phyloP scores from a whole-genome alignment of 2,113 vertebrate species.

The Bungarus multicinctus region DNA sequence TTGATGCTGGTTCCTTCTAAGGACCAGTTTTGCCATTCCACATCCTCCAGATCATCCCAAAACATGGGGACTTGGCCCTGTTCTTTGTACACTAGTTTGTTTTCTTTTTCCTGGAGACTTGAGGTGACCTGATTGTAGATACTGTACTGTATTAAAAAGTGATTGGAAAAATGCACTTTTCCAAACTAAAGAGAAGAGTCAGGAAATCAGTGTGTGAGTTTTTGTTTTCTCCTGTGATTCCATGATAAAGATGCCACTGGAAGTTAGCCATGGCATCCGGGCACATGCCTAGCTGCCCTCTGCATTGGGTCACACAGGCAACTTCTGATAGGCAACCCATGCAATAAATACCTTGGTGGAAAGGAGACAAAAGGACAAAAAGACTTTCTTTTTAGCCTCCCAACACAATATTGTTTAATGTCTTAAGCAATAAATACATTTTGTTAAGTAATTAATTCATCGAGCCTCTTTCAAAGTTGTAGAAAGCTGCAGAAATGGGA shows the following conservation, averaged over 20 bases:
- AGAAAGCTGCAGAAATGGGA: neutral
- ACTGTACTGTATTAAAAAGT: neutral
- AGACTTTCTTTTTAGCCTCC: neutral
- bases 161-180: neutral
- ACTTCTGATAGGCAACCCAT: neutral
- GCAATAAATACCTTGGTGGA: neutral
- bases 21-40: neutral
- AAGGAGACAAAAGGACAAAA: neutral
- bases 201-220: neutral
- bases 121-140: constrained; percentile 24
- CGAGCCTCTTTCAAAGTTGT: neutral
- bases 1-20: neutral
- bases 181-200: neutral
- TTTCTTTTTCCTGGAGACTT: neutral
- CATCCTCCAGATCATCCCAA: neutral
- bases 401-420: neutral
- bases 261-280: neutral
- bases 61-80: neutral
- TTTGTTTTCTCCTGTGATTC: neutral
- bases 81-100: neutral
- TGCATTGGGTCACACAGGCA: neutral
- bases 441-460: neutral
- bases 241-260: neutral
- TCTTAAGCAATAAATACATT: neutral
- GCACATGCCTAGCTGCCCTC: no score